These are phyloP conservation scores for Microplitis mediator DNA, from an alignment of 1,140 invertebrate species.

Conservation along the genomic window DNA sequence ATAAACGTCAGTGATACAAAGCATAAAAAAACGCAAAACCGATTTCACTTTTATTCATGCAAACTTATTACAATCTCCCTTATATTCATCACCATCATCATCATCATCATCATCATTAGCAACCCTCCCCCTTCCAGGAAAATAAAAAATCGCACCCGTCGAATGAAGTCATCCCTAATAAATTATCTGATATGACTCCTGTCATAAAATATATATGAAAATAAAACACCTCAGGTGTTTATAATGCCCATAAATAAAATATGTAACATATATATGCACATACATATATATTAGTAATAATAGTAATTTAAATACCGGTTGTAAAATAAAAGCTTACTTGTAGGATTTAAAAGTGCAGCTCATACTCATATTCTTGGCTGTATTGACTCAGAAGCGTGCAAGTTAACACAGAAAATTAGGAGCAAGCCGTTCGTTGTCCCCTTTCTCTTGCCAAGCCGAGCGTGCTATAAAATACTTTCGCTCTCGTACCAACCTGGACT, in stretches of 20 bases:
- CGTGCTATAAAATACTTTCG: constrained; percentile 63
- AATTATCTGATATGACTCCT: background rate
- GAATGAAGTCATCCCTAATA: no score
- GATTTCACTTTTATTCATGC: constrained; percentile 34
- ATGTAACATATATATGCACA: no score
- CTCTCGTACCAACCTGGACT: constrained; percentile 44
- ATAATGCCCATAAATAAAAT: no score
- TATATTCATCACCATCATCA: background rate
- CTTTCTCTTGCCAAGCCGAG: constrained; percentile 63
- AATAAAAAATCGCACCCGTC: no score
- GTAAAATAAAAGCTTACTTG: background rate
- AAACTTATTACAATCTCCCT: background rate
- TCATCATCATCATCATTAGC: background rate
- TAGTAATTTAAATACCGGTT: background rate
- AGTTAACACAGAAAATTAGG: constrained; percentile 62
- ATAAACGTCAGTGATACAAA: constrained; percentile 24
- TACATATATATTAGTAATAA: no score
- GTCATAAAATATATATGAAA: background rate
- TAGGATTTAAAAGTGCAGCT: no score
- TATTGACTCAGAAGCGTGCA: constrained; percentile 42
- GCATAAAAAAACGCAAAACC: background rate
- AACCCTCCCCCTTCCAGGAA: no score
- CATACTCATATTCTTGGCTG: background rate
- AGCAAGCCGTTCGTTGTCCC: constrained; percentile 59
- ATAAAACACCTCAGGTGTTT: no score